phyloP scores from a whole-genome alignment of 2,888 invertebrate species.

The Heliconius charithonia region DNA sequence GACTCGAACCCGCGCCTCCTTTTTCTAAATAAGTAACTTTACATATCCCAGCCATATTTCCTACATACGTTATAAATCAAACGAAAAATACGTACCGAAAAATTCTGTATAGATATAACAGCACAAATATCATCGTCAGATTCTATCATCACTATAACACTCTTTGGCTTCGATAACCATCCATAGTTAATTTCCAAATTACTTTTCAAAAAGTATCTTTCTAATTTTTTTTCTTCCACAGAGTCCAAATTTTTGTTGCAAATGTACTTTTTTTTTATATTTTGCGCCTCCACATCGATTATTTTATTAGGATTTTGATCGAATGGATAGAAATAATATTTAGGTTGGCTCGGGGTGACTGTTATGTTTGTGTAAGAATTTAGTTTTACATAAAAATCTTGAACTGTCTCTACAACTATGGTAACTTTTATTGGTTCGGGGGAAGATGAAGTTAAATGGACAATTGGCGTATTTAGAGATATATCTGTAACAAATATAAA shows the following conservation, averaged over 20 bases:
- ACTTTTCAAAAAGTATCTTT: slow-evolving; percentile 54
- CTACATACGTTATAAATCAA: neutral
- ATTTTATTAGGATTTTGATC: slow-evolving; percentile 62
- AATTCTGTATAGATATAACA: slow-evolving; percentile 91
- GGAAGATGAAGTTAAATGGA: slow-evolving; percentile 88
- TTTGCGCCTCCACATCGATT: slow-evolving; percentile 61
- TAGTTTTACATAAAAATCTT: slow-evolving; percentile 83
- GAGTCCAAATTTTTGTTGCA: slow-evolving; percentile 79
- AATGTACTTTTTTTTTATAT: slow-evolving; percentile 76
- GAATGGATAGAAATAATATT: slow-evolving; percentile 83
- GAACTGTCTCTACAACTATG: slow-evolving; percentile 83
- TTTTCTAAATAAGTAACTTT: too few species aligned
- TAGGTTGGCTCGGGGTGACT: slow-evolving; percentile 77
- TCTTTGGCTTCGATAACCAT: slow-evolving; percentile 72
- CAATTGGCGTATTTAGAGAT: slow-evolving; percentile 82
- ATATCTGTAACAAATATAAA: slow-evolving; percentile 62
- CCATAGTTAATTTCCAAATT: slow-evolving; percentile 53
- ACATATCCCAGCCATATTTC: too few species aligned
- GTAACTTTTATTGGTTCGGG: slow-evolving; percentile 81
- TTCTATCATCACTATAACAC: slow-evolving; percentile 85
- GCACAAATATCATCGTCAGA: slow-evolving; percentile 88
- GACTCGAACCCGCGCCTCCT: too few species aligned
- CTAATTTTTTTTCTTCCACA: slow-evolving; percentile 51
- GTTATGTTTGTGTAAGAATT: slow-evolving; percentile 72
- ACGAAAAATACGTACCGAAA: slow-evolving; percentile 77